phyloP scores from a whole-genome alignment of 2,888 invertebrate species.

The Meganola albula region DNA sequence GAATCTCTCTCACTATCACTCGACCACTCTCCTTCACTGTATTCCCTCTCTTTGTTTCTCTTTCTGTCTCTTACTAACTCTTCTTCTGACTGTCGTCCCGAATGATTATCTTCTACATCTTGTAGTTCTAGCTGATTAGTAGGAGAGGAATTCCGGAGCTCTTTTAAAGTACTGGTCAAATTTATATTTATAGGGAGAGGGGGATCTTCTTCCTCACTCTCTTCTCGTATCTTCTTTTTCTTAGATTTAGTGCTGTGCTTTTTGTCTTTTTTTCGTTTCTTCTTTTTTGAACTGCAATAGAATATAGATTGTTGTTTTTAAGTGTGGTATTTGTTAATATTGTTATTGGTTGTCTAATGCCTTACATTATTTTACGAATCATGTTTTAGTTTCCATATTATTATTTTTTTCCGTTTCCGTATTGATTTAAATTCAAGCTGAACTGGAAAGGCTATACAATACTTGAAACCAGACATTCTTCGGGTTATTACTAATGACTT shows the following conservation, averaged over 20 bases:
- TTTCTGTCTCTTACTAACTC: slow-evolving; percentile 23
- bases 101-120: slow-evolving; percentile 25
- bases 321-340: too few species aligned
- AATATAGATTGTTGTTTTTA: too few species aligned
- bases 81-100: slow-evolving; percentile 35
- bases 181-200: slow-evolving; percentile 48
- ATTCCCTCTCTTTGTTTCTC: slow-evolving; percentile 50
- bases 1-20: slow-evolving; percentile 61
- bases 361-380: too few species aligned
- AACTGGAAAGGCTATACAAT: too few species aligned
- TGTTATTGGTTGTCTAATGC: too few species aligned
- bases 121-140: slow-evolving; percentile 47
- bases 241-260: slow-evolving; percentile 50
- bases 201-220: slow-evolving; percentile 31
- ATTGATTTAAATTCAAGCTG: too few species aligned
- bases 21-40: slow-evolving; percentile 72
- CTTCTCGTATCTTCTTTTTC: slow-evolving; percentile 41
- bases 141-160: slow-evolving; percentile 54
- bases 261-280: slow-evolving; percentile 60
- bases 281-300: slow-evolving; percentile 49
- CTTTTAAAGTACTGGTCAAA: slow-evolving; percentile 54
- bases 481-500: too few species aligned
- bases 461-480: too few species aligned
- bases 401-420: too few species aligned
- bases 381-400: too few species aligned